Conservation (phyloP, 2,888 invertebrate species). For the Orchestes rusci region DNA sequence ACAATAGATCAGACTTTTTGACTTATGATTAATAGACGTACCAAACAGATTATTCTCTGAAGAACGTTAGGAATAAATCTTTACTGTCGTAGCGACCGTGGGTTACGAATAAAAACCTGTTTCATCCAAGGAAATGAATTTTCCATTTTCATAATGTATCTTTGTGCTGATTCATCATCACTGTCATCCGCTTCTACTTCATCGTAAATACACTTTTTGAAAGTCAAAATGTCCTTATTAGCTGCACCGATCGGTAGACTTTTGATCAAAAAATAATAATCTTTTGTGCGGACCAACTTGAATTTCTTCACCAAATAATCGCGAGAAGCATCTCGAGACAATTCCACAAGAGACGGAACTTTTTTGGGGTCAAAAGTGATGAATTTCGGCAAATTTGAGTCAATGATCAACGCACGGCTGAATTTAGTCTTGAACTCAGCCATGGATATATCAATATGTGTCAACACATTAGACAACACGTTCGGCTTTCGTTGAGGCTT, state of each 20-base stretch:
- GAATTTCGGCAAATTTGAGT: not conserved
- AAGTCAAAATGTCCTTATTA: not conserved
- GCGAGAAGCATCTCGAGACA: slow-evolving; percentile 30
- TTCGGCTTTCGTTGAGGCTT: not conserved
- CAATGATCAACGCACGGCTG: not conserved
- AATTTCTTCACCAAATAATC: slow-evolving; percentile 25
- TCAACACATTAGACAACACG: not conserved
- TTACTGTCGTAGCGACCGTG: no score
- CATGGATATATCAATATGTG: not conserved
- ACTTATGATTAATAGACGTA: no score
- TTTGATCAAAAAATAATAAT: not conserved
- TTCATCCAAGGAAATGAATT: no score
- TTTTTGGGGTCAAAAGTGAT: not conserved
- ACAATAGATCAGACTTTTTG: no score
- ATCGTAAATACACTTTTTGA: not conserved
- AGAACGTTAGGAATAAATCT: no score
- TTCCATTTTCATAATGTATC: no score
- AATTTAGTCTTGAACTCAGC: not conserved
- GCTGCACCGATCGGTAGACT: not conserved
- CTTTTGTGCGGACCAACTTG: not conserved
- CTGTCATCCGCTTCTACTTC: no score
- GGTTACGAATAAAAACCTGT: no score
- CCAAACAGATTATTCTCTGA: no score
- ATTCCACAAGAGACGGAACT: slow-evolving; percentile 31
- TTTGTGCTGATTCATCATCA: no score